phyloP scores from a whole-genome alignment of 1,140 invertebrate genomes.

The Eupristina koningsbergeri region DNA sequence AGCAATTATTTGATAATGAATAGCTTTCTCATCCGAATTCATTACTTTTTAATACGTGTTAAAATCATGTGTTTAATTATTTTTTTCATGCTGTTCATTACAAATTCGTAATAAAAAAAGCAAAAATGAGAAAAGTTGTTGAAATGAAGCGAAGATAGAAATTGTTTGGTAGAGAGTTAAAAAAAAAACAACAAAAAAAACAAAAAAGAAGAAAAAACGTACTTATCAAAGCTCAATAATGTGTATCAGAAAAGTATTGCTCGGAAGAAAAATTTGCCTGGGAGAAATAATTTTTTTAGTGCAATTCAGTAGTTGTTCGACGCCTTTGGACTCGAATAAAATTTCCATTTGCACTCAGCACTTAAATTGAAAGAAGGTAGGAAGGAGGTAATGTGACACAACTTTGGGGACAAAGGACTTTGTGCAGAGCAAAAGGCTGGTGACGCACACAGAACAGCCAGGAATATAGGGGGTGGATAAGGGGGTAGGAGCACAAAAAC shows the following conservation, averaged over 20 bases:
- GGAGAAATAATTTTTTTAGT: background rate
- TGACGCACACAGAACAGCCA: background rate
- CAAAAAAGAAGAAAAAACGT: background rate
- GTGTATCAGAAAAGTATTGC: background rate
- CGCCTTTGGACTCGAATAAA: background rate
- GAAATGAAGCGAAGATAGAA: no score
- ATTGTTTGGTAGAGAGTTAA: no score
- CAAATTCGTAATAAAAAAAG: no score
- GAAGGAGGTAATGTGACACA: background rate
- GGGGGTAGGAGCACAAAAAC: background rate
- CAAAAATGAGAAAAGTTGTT: no score
- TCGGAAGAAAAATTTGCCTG: background rate
- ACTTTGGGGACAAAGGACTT: constrained; percentile 3
- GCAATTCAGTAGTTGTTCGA: background rate
- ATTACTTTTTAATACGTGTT: no score
- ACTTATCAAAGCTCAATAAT: background rate
- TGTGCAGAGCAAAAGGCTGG: background rate
- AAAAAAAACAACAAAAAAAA: no score
- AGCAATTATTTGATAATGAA: no score
- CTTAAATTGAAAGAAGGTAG: background rate
- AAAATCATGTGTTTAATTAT: no score
- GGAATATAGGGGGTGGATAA: background rate
- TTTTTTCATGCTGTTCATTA: no score
- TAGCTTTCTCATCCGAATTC: no score
- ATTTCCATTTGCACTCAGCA: background rate